Percentiles rank a stretch among this genome's conserved stretches.
Conservation (phyloP, 2,113 vertebrate species). For the Centropus unirufus region DNA sequence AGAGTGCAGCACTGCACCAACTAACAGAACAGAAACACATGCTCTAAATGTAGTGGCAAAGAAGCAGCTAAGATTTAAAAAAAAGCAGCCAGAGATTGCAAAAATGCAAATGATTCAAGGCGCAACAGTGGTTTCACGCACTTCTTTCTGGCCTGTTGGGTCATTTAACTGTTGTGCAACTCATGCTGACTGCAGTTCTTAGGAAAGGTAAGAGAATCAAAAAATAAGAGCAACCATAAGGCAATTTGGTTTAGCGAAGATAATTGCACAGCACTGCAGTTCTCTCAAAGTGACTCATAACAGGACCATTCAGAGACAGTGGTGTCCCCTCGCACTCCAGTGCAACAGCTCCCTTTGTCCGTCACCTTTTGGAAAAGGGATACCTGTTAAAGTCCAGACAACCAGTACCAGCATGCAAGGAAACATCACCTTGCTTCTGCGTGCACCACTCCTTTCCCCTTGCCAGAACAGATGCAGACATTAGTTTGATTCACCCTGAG, state of each 20-base stretch:
- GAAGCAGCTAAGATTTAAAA: not conserved
- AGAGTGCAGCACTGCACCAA: not conserved
- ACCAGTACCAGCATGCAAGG: not conserved
- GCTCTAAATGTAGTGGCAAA: not conserved
- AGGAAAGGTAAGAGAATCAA: slow-evolving; percentile 29
- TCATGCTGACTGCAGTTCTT: slow-evolving; percentile 14
- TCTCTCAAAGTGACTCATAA: not conserved
- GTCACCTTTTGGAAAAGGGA: not conserved
- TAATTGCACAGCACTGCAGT: not conserved
- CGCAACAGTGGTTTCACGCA: rapidly evolving
- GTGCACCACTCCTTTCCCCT: not conserved
- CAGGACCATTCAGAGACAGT: not conserved
- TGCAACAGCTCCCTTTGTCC: not conserved
- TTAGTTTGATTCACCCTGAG: not conserved
- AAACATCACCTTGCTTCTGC: not conserved
- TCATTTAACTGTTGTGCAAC: slow-evolving; percentile 28
- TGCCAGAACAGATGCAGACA: not conserved
- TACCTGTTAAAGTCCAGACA: not conserved
- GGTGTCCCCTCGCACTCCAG: not conserved
- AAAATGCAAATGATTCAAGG: slow-evolving; percentile 25
- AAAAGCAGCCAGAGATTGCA: not conserved
- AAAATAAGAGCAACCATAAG: slow-evolving; percentile 8
- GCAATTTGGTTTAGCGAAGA: slow-evolving; percentile 4
- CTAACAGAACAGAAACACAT: not conserved
- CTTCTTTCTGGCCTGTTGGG: not conserved